phyloP scores from a whole-genome alignment of 1,140 invertebrate genomes.

The Penaeus vannamei region DNA sequence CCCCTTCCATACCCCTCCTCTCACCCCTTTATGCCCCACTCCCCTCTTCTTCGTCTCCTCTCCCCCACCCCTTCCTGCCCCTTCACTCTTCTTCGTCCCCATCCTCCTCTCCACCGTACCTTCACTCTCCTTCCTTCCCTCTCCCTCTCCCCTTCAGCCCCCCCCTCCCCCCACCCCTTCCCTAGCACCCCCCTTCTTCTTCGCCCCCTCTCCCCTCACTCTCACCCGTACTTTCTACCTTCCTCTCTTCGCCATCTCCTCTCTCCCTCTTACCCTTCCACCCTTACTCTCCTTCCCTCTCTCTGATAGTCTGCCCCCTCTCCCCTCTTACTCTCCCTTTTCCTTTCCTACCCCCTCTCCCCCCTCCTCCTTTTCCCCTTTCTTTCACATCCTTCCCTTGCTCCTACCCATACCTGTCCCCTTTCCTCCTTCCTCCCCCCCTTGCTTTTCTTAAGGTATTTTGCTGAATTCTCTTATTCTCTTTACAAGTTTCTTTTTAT shows the following conservation, averaged over 20 bases:
- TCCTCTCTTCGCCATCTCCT: background rate
- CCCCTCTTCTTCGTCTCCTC: background rate
- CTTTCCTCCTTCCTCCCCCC: background rate
- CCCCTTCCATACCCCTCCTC: background rate
- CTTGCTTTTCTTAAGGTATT: background rate
- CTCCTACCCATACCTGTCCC: background rate
- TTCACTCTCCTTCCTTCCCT: background rate
- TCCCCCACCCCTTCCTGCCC: background rate
- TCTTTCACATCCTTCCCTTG: background rate
- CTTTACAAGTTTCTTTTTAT: background rate
- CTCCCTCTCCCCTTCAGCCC: background rate
- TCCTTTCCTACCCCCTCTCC: background rate
- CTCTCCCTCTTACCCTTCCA: background rate
- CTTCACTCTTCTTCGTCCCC: background rate
- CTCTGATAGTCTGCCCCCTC: background rate
- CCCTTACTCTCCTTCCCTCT: background rate
- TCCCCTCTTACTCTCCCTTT: background rate
- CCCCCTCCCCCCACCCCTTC: background rate
- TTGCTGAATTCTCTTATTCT: too few species aligned
- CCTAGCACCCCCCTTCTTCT: background rate
- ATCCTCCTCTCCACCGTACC: background rate
- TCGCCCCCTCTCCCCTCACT: background rate
- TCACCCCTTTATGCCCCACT: conserved; percentile 1
- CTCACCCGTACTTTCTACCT: background rate
- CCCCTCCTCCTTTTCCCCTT: background rate